Evolutionary conservation across 2,113 vertebrate genomes (phyloP).

Genomic region (Nyctibius bracteatus): DNA sequence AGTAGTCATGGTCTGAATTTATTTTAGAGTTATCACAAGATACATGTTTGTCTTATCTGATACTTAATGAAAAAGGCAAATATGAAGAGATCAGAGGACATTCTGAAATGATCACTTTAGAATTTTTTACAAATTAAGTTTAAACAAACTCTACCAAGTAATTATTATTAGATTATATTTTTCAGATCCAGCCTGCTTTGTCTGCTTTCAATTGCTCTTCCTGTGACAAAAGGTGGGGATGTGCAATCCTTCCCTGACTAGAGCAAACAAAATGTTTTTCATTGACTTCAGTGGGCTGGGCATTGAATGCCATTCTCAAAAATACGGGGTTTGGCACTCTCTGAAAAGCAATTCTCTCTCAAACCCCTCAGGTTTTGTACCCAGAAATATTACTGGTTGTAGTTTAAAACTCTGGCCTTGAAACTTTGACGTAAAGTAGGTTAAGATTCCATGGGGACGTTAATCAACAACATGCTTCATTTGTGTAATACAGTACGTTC

Average conservation of each 20-base stretch:
- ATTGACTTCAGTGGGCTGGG: neutral
- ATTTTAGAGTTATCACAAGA: too few relatives aligned
- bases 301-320: neutral
- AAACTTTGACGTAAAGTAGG: neutral
- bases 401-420: neutral
- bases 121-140: neutral
- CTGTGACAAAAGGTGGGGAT: neutral
- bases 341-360: neutral
- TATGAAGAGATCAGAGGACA: neutral
- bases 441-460: neutral
- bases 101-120: neutral
- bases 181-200: neutral
- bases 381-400: neutral
- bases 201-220: neutral
- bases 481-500: neutral
- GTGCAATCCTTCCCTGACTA: neutral
- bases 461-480: neutral
- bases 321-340: neutral
- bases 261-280: neutral
- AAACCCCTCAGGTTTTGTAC: neutral
- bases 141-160: neutral
- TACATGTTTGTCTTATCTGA: neutral
- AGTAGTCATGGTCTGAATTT: too few relatives aligned
- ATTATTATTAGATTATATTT: neutral
- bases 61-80: neutral